Conservation (phyloP, 2,113 vertebrate genomes). For the Speoplatyrhinus poulsoni region DNA sequence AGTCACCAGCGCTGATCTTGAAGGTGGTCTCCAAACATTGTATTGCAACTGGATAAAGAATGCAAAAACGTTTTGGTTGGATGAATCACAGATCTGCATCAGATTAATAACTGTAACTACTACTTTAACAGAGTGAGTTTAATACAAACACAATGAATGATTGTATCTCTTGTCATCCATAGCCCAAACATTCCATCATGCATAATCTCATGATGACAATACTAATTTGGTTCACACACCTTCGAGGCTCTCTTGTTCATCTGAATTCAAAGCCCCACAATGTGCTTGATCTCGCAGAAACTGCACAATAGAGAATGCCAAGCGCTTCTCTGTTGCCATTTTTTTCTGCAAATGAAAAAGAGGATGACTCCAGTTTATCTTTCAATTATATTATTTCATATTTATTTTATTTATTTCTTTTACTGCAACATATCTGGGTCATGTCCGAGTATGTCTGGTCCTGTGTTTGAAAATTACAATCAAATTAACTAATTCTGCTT, state of each 20-base stretch:
- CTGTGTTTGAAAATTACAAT: too few relatives aligned
- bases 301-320: conserved; percentile 94
- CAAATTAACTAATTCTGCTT: too few relatives aligned
- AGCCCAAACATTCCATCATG: not conserved
- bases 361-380: not conserved
- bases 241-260: conserved; percentile 98
- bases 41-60: conserved; percentile 83
- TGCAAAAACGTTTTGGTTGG: not conserved
- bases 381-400: too few relatives aligned
- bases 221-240: conserved; percentile 71
- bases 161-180: not conserved
- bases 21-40: conserved; percentile 98
- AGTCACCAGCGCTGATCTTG: conserved; percentile 90
- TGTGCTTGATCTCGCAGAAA: conserved; percentile 96
- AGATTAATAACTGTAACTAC: not conserved
- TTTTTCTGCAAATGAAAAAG: conserved; percentile 50
- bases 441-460: too few relatives aligned
- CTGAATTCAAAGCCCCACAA: conserved; percentile 86
- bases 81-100: not conserved
- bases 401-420: too few relatives aligned
- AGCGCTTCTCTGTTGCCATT: conserved; percentile 93
- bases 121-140: conserved; percentile 3
- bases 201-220: not conserved
- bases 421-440: too few relatives aligned
- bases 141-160: conserved; percentile 2